Percentiles rank a stretch among this genome's conserved stretches.
Evolutionary conservation across 2,797 vertebrate genomes (phyloP).

Genomic region (Tympanoctomys barrerae): DNA sequence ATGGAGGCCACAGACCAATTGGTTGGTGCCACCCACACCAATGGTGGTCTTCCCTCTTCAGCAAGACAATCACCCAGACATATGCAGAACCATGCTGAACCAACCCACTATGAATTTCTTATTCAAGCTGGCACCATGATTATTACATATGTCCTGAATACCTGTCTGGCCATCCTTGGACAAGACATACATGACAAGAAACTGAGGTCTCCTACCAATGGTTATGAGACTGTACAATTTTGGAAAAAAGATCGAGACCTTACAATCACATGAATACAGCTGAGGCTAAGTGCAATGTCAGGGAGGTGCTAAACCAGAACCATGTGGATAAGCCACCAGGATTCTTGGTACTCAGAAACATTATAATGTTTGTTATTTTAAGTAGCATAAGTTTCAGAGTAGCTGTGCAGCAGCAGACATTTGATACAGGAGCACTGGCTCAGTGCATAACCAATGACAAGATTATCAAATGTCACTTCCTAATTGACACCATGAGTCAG

Average conservation of each 20-base stretch:
- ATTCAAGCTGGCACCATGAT: neutral
- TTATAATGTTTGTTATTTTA: constrained; percentile 5
- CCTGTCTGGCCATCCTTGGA: neutral
- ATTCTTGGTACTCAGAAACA: neutral
- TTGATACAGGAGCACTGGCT: neutral
- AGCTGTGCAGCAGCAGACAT: neutral
- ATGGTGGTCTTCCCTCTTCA: neutral
- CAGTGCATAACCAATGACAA: neutral
- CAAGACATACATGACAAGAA: neutral
- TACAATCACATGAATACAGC: neutral
- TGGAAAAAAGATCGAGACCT: neutral
- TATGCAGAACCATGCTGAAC: neutral
- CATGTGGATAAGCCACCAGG: neutral
- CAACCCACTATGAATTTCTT: neutral
- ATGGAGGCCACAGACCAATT: neutral
- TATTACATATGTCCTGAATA: neutral
- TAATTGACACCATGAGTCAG: neutral
- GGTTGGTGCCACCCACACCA: neutral
- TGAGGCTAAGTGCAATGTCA: neutral
- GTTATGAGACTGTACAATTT: accelerated
- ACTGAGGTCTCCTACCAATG: neutral
- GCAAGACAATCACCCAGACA: neutral
- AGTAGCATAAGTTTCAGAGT: neutral
- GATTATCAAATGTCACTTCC: neutral
- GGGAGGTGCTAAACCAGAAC: neutral